Base-by-base conservation (phyloP, 2,113 vertebrate species). In the Jacana jacana region DNA sequence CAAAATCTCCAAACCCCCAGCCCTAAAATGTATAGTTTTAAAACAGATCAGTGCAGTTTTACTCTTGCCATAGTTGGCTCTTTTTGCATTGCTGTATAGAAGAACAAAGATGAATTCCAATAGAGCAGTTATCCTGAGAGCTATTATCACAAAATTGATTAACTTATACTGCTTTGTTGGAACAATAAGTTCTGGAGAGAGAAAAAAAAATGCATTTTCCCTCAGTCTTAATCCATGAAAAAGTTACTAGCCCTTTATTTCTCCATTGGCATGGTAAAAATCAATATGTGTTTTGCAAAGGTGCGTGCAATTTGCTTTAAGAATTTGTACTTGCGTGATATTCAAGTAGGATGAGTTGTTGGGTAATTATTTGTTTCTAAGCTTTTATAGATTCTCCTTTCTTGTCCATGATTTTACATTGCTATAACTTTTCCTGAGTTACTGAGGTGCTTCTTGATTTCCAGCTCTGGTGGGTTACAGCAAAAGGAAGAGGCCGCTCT, bases 91-190 rank as follows among this genome's bases (percentile, higher is more conserved):
- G 54, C 60, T 71, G 40, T 17, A 11, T 65, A 87, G 63, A 91
- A 94, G 95, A 92, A 71, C 85, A 65, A 65, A 81, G 84, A 66
- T n/a, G 54, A 44, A 78, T 76, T 94, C 71, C 93, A 91, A 69
- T 84, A 60, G 46, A 19, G 31, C 58, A 44, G 55, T 40, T 87
- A 42, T 64, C 52, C 68, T 84, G 69, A 76, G 49, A 95, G 57
- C 66, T 82, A 71, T 96, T 93, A 92, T 72, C 90, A 84, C 73
- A 86, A 90, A 49, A 96, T 83, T 96, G 95, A 96, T 95, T 94
- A 96, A 96, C 88, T 66, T 87, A 70, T 16, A 54, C 40, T 55
- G 30, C 93, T 96, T 86, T 37, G 48, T 86, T 93, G 87, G 91
- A 91, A 95, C 42, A 95, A 89, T 75, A 90, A 33, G 57, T 30